phyloP scores from a whole-genome alignment of 1,140 invertebrate genomes.

The Cyclargus thomasi region DNA sequence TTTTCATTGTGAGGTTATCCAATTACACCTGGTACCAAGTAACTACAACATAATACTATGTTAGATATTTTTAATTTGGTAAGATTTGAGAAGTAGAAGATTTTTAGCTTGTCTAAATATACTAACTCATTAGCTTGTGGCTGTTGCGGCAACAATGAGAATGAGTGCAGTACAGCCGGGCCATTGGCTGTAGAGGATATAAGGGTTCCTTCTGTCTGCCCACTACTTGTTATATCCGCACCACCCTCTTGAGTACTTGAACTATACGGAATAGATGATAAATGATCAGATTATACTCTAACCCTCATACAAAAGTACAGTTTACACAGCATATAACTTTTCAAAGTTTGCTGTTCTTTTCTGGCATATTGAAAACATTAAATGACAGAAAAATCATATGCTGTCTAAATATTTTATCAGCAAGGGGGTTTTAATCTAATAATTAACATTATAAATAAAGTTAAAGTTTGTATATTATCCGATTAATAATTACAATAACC shows the following conservation, averaged over 20 bases:
- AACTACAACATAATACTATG: no score
- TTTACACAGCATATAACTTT: no score
- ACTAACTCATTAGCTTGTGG: conserved; percentile 58
- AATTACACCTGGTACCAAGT: no score
- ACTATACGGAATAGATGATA: conserved; percentile 32
- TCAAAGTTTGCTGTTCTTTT: no score
- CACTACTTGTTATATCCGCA: conserved; percentile 64
- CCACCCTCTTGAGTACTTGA: conserved; percentile 64
- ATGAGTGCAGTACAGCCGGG: conserved; percentile 53
- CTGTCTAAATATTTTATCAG: no score
- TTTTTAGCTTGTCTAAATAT: conserved; percentile 4
- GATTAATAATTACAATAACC: no score
- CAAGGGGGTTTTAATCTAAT: no score
- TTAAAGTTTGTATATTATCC: conserved; percentile 10
- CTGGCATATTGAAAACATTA: no score
- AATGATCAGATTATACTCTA: background rate
- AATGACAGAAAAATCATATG: no score
- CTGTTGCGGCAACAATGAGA: conserved; percentile 54
- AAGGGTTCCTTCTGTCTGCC: conserved; percentile 53
- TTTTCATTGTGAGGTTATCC: no score
- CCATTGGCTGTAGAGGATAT: conserved; percentile 66
- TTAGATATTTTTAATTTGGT: no score
- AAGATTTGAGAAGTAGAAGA: conserved; percentile 6
- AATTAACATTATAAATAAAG: conserved; percentile 13
- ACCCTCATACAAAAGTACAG: no score